Percentiles rank a stretch among this genome's conserved stretches.
Conservation (phyloP, 2,113 vertebrate genomes). For the Melanotaenia duboulayi region DNA sequence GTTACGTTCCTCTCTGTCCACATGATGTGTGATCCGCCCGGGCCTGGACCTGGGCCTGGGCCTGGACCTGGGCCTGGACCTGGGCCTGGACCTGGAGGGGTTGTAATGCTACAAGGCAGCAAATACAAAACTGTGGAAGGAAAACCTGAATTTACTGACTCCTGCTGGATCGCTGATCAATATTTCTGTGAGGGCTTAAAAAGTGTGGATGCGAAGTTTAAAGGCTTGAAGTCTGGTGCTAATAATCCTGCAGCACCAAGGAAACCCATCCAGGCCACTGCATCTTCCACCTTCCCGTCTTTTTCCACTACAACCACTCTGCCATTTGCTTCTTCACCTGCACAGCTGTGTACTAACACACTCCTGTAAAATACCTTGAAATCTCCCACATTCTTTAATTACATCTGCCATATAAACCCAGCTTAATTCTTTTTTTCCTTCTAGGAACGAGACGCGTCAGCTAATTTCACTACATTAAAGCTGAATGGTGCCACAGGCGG, state of each 20-base stretch:
- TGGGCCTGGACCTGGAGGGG: too few relatives aligned
- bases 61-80: too few relatives aligned
- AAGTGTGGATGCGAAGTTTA: slow-evolving; percentile 4
- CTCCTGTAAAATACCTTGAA: slow-evolving; percentile 5
- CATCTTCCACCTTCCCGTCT: background rate
- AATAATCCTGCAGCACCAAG: too few relatives aligned
- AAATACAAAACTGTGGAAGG: too few relatives aligned
- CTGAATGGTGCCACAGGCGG: background rate
- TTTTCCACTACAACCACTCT: slow-evolving; percentile 6
- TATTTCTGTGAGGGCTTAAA: too few relatives aligned
- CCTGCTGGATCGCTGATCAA: too few relatives aligned
- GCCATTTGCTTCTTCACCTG: background rate
- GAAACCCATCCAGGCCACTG: slow-evolving; percentile 5
- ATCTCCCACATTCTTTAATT: slow-evolving; percentile 2
- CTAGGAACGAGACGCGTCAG: slow-evolving; percentile 7
- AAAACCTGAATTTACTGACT: too few relatives aligned
- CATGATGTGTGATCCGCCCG: too few relatives aligned
- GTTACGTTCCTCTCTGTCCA: too few relatives aligned
- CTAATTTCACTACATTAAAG: background rate
- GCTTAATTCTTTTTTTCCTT: background rate
- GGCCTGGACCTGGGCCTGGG: too few relatives aligned
- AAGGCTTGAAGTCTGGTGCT: slow-evolving; percentile 6
- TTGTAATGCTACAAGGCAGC: too few relatives aligned
- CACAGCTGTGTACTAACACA: background rate
- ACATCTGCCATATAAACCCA: slow-evolving; percentile 9